phyloP scores from a whole-genome alignment of 2,888 invertebrate species.

The Molorchus minor region DNA sequence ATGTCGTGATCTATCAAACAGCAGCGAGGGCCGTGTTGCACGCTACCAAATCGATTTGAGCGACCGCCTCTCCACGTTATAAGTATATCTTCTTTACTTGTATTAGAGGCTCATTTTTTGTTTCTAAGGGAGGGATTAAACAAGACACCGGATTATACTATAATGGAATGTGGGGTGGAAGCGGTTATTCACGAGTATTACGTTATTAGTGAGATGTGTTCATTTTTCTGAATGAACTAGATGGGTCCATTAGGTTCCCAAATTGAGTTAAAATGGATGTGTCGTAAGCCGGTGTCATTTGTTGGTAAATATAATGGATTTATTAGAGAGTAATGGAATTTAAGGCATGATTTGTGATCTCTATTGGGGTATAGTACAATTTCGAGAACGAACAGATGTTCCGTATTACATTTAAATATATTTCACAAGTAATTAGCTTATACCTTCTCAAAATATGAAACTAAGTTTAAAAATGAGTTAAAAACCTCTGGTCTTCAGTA shows the following conservation, averaged over 20 bases:
- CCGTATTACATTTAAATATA: no score
- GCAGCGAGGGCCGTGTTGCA: slow-evolving; percentile 42
- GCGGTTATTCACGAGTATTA: background rate
- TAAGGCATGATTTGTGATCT: no score
- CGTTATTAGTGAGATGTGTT: background rate
- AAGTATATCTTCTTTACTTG: slow-evolving; percentile 16
- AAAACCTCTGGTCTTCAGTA: no score
- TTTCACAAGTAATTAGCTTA: no score
- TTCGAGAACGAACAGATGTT: no score
- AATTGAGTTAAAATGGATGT: no score
- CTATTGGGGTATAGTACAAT: no score
- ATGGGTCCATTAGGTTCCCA: background rate
- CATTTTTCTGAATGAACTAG: background rate
- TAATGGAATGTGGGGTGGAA: slow-evolving; percentile 1
- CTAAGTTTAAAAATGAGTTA: no score
- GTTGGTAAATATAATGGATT: no score
- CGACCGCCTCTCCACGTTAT: slow-evolving; percentile 19
- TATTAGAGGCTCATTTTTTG: slow-evolving; percentile 21
- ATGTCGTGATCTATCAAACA: slow-evolving; percentile 42
- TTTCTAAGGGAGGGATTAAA: background rate
- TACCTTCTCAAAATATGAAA: no score
- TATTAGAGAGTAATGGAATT: no score
- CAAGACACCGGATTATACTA: background rate
- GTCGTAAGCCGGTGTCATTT: no score
- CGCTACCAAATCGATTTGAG: slow-evolving; percentile 45